Base-by-base conservation (phyloP, 2,888 invertebrate species). In the Malacosoma neustria region DNA sequence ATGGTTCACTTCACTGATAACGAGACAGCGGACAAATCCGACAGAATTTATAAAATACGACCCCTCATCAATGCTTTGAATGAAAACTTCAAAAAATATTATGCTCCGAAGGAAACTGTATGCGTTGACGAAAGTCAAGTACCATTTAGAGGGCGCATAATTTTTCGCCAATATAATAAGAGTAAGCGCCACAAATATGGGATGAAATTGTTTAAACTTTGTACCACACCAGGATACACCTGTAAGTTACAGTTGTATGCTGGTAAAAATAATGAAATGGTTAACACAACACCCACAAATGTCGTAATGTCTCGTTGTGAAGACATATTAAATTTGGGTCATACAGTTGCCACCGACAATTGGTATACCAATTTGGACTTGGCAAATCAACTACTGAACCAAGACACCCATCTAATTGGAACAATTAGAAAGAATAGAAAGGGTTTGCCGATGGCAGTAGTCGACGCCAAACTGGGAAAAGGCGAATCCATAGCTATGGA, bases 351-450 rank as follows among this genome's bases (percentile, higher is more conserved):
- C 22, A 61, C 58, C 9, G 61, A 64, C 41, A 64, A 62, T 39
- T 61, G 52, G 50, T 61, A 61, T 38, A 63, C 63, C 29, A 63
- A 56, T 44, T 38, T 66, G 11, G 45, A 56, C 5, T 42, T 68
- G 34, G 65, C 59, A 14, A 37, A 55, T 30, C 30, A 54, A 33
- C 46, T 69, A 36, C 39, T 67, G 34, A 31, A 53, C 7, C 45
- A 59, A 35, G 48, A 61, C 31, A 64, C 61, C 6, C 57, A 67
- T 50, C 41, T 64, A 14, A 43, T 61, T 37, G 64, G 64, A 11
- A 68, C 63, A 32, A 34, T 67, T 29, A 43, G 61, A 44, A 59
- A 56, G 47, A 64, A 66, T 41, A 49, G 60, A 43, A 52, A 43
- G 46, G 43, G 49, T 35, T 53, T 66, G 36, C 62, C 65, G 30